Evolutionary conservation across 2,113 vertebrate genomes (phyloP), one percentile per base, ranked within the genome.

Genomic region (Xenotilapia caudafasciata): DNA sequence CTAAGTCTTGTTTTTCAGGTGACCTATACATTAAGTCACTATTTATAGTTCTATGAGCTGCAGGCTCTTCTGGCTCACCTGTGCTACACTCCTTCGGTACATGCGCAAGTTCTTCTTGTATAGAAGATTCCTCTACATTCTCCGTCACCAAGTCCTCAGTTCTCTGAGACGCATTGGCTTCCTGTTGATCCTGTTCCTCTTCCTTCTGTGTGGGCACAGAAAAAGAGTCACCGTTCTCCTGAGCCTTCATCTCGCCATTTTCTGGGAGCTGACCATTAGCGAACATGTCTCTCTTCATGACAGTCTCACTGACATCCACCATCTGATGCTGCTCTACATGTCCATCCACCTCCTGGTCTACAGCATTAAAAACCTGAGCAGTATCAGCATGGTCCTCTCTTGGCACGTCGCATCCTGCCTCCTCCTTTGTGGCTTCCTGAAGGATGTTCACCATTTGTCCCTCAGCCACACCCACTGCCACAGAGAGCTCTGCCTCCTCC

Each of bases 361-460:
- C 82, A 33, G 77, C 51, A 79, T 68, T 53, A 51, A 55, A 6
- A 17, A 56, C 58, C 28, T 73, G 77, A 47, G 31, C 14, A 28
- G 53, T 60, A 47, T 56, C 58, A 23, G 60, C 79, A 70, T 77
- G 80, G 60, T 77, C 58, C 47, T 94, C 95, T 85, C 35, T 92
- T 53, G 82, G 88, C 49, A 92, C 56, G 12, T 97, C 97, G n/a
- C 92, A 88, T 79, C 73, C 92, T 1, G 93, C 95, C 14, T 98
- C 97, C 51, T 99, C 98, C 85, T 97, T 97, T 7, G 97, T 98
- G 86, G 98, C 98, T 92, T 99, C 98, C 89, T 98, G 97, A 53
- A 99, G 96, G 89, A 99, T 98, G 93, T 99, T 99, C 90, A 98
- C 98, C 96, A 99, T 99, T 94, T 99, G 98, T 7, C 97, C 97